Percentiles rank a stretch among this genome's conserved stretches.
Evolutionary conservation across 1,140 invertebrate genomes (phyloP).

Genomic region (Polyergus mexicanus): DNA sequence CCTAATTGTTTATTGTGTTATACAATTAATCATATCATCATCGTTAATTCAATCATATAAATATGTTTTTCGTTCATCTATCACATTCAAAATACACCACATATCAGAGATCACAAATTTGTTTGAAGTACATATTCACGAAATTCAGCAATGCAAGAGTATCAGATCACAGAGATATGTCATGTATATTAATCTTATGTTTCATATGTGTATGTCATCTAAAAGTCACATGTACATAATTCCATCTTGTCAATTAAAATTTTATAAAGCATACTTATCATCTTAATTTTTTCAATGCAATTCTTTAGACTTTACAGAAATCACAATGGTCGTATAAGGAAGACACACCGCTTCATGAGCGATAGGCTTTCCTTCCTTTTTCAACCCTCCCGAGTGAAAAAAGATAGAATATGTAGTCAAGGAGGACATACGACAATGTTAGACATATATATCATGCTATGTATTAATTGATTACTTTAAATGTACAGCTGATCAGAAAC

Average conservation of each 20-base stretch:
- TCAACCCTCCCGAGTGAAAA: conserved; percentile 59
- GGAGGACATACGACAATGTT: conserved; percentile 60
- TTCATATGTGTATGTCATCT: conserved; percentile 22
- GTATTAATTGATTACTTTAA: conserved; percentile 51
- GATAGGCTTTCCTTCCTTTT: conserved; percentile 60
- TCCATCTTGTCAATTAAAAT: conserved; percentile 37
- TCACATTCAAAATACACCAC: not conserved
- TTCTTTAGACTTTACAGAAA: conserved; percentile 61
- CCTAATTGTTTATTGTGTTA: conserved; percentile 6
- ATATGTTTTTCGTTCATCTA: conserved; percentile 4
- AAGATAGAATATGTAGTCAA: conserved; percentile 60
- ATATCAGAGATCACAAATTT: conserved; percentile 29
- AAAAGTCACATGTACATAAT: conserved; percentile 38
- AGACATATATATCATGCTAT: conserved; percentile 52
- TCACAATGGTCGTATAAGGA: conserved; percentile 59
- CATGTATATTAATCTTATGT: conserved; percentile 22
- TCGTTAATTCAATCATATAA: no score
- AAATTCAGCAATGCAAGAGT: not conserved
- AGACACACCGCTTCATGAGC: conserved; percentile 60
- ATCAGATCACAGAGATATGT: conserved; percentile 12
- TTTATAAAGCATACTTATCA: conserved; percentile 46
- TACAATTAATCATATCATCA: conserved; percentile 26
- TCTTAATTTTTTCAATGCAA: conserved; percentile 58
- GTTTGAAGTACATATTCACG: not conserved
- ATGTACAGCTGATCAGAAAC: conserved; percentile 11